phyloP scores from a whole-genome alignment of 2,888 invertebrate species.

The Resseliella maxima region DNA sequence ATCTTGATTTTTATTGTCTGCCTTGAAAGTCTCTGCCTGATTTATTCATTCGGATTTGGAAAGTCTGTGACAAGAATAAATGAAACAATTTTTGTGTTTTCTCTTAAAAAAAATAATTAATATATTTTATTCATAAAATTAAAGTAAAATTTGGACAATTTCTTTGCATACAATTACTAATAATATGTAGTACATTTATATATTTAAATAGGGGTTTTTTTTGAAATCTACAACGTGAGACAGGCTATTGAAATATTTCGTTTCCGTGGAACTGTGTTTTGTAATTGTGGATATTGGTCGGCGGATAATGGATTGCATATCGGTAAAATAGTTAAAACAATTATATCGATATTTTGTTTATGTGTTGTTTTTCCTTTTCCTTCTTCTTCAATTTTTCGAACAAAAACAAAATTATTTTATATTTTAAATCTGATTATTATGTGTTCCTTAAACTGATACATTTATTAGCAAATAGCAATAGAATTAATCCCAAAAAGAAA shows the following conservation, averaged over 20 bases:
- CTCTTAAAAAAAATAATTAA: conserved; percentile 57
- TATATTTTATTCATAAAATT: conserved; percentile 58
- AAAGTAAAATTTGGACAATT: conserved; percentile 59
- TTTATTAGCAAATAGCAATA: conserved; percentile 53
- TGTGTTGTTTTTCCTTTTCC: neutral
- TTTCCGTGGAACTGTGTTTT: neutral
- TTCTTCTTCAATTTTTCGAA: too few species aligned
- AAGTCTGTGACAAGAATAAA: neutral
- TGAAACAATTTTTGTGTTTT: conserved; percentile 43
- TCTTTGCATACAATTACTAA: conserved; percentile 67
- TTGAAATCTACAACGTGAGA: conserved; percentile 35
- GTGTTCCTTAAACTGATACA: conserved; percentile 38
- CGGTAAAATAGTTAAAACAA: neutral
- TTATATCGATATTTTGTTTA: neutral
- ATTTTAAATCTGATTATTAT: neutral
- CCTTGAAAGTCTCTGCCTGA: too few species aligned
- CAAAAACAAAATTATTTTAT: neutral
- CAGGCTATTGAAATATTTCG: neutral
- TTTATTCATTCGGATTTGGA: too few species aligned
- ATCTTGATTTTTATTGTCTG: too few species aligned
- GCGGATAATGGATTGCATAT: neutral
- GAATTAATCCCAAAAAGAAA: conserved; percentile 48
- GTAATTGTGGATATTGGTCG: neutral
- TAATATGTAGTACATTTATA: conserved; percentile 64
- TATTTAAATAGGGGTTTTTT: conserved; percentile 51